Conservation (phyloP, 1,140 invertebrate species). For the Streblospio benedicti region DNA sequence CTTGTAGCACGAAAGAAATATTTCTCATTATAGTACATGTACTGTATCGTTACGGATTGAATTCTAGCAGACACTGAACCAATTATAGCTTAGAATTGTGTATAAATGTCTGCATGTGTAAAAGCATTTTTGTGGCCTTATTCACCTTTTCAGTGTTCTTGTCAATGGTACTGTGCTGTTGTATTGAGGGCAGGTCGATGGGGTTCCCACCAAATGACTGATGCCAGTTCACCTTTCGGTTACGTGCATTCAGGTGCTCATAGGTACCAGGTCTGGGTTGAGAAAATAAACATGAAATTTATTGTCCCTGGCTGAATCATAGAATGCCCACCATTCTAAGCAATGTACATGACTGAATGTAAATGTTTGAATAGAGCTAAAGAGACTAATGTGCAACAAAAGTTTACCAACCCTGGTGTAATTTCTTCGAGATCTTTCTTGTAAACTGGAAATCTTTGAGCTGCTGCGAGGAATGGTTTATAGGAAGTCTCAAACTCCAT, state of each 20-base stretch:
- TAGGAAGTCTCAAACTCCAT: conserved; percentile 26
- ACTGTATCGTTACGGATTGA: too few species aligned
- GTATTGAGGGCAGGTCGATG: conserved; percentile 33
- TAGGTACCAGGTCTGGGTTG: conserved; percentile 38
- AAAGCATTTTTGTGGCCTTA: too few species aligned
- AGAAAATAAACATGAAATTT: too few species aligned
- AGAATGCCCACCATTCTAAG: too few species aligned
- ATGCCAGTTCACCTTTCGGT: conserved; percentile 42
- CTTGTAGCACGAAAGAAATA: too few species aligned
- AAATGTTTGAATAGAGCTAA: too few species aligned
- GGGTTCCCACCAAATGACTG: conserved; percentile 43
- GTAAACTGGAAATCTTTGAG: conserved; percentile 36
- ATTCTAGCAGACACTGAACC: too few species aligned
- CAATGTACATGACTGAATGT: too few species aligned
- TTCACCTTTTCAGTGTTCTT: conserved; percentile 43
- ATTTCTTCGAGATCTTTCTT: conserved; percentile 34
- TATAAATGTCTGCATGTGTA: too few species aligned
- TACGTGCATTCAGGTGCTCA: conserved; percentile 36
- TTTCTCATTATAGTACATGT: too few species aligned
- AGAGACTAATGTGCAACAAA: background rate
- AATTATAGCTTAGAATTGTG: too few species aligned
- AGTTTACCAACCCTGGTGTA: conserved; percentile 33
- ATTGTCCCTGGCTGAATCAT: too few species aligned
- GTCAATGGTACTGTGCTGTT: conserved; percentile 39
- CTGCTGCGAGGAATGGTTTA: conserved; percentile 36